Evolutionary conservation across 2,888 invertebrate genomes (phyloP).

Genomic region (Dasypogon diadema): DNA sequence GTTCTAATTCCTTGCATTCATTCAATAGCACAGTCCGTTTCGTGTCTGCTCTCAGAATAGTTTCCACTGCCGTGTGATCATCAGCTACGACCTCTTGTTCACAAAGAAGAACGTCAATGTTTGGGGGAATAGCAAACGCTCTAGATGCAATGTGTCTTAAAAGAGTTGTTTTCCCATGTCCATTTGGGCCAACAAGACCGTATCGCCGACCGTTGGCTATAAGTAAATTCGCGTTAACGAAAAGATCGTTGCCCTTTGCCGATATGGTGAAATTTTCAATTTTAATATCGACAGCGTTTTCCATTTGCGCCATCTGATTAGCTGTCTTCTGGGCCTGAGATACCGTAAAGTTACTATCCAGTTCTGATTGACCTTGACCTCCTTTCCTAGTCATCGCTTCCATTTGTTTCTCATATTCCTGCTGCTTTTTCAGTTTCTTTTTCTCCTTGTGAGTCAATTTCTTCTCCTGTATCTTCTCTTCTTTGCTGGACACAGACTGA

Average conservation of each 20-base stretch:
- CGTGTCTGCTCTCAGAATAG: slow-evolving; percentile 92
- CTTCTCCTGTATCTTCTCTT: slow-evolving; percentile 70
- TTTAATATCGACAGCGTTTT: slow-evolving; percentile 97
- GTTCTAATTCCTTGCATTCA: slow-evolving; percentile 87
- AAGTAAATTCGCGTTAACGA: slow-evolving; percentile 93
- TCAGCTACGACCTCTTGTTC: slow-evolving; percentile 99
- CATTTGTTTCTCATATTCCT: slow-evolving; percentile 89
- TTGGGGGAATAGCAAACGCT: slow-evolving; percentile 93
- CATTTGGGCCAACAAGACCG: slow-evolving; percentile 98
- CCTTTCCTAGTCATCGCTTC: slow-evolving; percentile 87
- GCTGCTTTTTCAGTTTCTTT: slow-evolving; percentile 89
- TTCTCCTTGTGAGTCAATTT: slow-evolving; percentile 92
- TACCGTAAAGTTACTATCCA: slow-evolving; percentile 95
- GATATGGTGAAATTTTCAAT: slow-evolving; percentile 98
- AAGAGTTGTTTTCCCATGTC: slow-evolving; percentile 98
- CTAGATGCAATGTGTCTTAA: slow-evolving; percentile 91
- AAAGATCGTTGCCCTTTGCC: slow-evolving; percentile 96
- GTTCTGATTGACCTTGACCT: slow-evolving; percentile 88
- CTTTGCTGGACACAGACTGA: not conserved
- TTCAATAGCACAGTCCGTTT: slow-evolving; percentile 85
- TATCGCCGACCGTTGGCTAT: slow-evolving; percentile 96
- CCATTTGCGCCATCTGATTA: slow-evolving; percentile 82
- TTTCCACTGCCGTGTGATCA: slow-evolving; percentile 91
- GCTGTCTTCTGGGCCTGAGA: slow-evolving; percentile 83
- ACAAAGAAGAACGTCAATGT: slow-evolving; percentile 94